Percentiles rank a stretch among this genome's conserved stretches.
Conservation (phyloP, 2,888 invertebrate species). For the Hemithea aestivaria region DNA sequence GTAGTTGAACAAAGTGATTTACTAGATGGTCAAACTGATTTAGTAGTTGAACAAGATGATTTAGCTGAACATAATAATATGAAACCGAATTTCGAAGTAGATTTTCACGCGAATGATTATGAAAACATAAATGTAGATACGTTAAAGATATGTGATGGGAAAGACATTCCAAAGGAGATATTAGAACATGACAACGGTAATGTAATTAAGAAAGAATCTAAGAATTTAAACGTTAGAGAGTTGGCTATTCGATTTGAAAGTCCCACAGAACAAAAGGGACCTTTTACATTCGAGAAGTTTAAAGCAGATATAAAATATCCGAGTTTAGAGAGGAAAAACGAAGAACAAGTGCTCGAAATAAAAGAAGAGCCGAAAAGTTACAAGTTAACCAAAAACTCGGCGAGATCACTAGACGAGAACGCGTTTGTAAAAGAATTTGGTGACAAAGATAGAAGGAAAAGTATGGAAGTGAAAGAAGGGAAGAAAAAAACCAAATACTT, state of each 20-base stretch:
- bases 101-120: conserved; percentile 42
- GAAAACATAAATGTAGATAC: conserved; percentile 63
- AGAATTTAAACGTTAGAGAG: conserved; percentile 79
- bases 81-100: conserved; percentile 36
- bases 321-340: conserved; percentile 52
- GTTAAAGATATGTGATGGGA: conserved; percentile 54
- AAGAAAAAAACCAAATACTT: conserved; percentile 79
- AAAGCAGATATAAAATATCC: conserved; percentile 65
- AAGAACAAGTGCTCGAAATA: conserved; percentile 38
- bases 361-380: conserved; percentile 72
- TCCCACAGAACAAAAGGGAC: conserved; percentile 78
- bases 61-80: background rate
- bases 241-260: conserved; percentile 82
- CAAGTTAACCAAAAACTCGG: conserved; percentile 80
- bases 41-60: too few species aligned
- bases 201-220: conserved; percentile 40
- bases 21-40: too few species aligned
- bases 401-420: conserved; percentile 85
- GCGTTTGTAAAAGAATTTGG: conserved; percentile 85
- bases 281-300: conserved; percentile 77
- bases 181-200: conserved; percentile 60
- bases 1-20: background rate
- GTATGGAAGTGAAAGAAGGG: conserved; percentile 80
- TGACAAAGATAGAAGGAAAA: conserved; percentile 76
- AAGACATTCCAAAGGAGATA: conserved; percentile 31